Conservation (phyloP, 1,140 invertebrate genomes). For the Ctenoplectra terminalis region DNA sequence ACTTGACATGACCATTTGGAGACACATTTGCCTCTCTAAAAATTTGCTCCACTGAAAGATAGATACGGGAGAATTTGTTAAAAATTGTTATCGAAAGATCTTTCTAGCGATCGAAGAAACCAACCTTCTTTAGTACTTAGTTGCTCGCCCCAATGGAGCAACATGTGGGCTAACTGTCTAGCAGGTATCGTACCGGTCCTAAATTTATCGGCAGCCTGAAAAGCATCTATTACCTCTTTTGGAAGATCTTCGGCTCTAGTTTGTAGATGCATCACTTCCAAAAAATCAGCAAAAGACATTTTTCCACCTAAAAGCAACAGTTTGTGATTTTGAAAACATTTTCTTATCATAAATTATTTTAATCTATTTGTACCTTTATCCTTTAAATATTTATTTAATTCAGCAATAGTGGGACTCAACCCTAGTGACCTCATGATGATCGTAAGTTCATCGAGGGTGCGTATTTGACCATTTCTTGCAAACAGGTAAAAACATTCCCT, state of each 20-base stretch:
- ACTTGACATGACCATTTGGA: conserved; percentile 91
- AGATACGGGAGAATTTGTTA: conserved; percentile 25
- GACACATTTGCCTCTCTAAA: conserved; percentile 96
- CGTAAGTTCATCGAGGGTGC: conserved; percentile 93
- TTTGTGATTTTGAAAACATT: background rate
- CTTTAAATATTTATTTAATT: conserved; percentile 93
- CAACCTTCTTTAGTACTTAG: conserved; percentile 94
- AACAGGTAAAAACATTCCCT: conserved; percentile 97
- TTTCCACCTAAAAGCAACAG: conserved; percentile 87
- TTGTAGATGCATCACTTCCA: conserved; percentile 97
- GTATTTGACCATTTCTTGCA: conserved; percentile 93
- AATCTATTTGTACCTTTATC: conserved; percentile 86
- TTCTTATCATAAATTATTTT: background rate
- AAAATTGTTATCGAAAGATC: conserved; percentile 14
- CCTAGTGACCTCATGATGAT: conserved; percentile 97
- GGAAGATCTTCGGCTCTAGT: conserved; percentile 93
- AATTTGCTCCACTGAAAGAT: conserved; percentile 93
- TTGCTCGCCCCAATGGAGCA: conserved; percentile 96
- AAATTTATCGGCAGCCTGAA: conserved; percentile 91
- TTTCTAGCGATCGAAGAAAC: background rate
- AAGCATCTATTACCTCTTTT: conserved; percentile 94
- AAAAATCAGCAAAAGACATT: conserved; percentile 97
- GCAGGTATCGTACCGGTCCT: conserved; percentile 91
- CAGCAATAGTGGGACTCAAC: conserved; percentile 95
- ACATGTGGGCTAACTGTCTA: conserved; percentile 92